phyloP scores from a whole-genome alignment of 2,113 vertebrate species.

The Grus americana region DNA sequence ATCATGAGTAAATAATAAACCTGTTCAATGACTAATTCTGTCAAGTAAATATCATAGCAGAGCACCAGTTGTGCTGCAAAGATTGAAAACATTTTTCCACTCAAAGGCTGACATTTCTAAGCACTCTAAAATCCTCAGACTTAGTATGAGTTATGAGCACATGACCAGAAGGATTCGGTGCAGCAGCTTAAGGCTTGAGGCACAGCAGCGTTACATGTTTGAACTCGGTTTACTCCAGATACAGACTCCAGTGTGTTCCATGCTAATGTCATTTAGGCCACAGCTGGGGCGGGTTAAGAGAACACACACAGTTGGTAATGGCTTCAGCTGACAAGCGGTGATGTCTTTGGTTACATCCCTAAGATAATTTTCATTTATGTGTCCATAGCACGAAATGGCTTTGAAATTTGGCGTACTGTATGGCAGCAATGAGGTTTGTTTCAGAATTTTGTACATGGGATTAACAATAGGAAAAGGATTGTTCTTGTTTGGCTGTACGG shows the following conservation, averaged over 20 bases:
- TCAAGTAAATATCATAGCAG: not conserved
- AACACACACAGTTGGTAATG: too few species aligned
- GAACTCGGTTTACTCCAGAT: not conserved
- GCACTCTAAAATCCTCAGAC: not conserved
- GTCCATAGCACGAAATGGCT: not conserved
- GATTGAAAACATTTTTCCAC: not conserved
- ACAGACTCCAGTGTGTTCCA: not conserved
- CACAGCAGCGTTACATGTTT: not conserved
- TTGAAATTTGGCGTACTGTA: not conserved
- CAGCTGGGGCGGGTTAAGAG: not conserved
- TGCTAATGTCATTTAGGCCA: not conserved
- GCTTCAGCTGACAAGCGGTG: not conserved
- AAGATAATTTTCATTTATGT: not conserved
- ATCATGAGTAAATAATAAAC: not conserved
- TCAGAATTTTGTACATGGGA: not conserved
- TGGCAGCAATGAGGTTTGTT: not conserved
- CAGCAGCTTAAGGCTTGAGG: not conserved
- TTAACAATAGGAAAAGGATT: not conserved
- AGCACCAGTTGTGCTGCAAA: not conserved
- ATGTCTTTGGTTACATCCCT: not conserved
- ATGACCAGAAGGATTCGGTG: not conserved
- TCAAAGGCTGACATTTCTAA: not conserved
- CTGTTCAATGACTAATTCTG: not conserved
- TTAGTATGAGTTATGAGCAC: not conserved
- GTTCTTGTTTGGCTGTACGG: not conserved